Evolutionary conservation across 2,113 vertebrate genomes (phyloP).

Genomic region (Otolemur garnettii): DNA sequence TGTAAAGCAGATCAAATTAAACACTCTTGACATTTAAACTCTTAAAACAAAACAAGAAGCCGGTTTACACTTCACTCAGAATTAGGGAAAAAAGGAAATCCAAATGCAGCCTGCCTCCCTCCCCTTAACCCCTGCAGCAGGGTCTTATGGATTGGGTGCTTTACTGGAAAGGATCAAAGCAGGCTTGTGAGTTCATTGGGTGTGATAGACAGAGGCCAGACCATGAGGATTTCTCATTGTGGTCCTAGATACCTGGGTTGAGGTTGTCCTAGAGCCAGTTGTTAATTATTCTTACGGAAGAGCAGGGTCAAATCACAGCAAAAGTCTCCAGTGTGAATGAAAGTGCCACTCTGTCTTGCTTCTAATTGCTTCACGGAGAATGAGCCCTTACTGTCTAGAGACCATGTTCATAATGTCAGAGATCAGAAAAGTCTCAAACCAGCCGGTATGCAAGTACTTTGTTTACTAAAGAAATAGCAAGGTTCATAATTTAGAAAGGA

Average conservation of each 20-base stretch:
- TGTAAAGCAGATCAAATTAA: conserved; percentile 70
- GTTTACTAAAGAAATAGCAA: too few species aligned
- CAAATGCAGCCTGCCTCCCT: neutral
- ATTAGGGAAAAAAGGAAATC: neutral
- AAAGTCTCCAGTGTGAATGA: neutral
- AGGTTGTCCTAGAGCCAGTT: neutral
- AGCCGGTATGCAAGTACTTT: neutral
- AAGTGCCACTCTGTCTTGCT: neutral
- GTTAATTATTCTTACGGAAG: neutral
- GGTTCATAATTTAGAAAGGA: too few species aligned
- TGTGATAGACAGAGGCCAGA: neutral
- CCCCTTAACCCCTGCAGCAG: neutral
- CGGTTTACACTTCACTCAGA: conserved; percentile 65
- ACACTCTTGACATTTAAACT: conserved; percentile 70
- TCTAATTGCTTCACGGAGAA: neutral
- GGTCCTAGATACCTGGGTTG: neutral
- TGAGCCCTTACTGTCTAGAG: neutral
- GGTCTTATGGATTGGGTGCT: neutral
- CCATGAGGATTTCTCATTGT: neutral
- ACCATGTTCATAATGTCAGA: neutral
- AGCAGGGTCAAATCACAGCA: neutral
- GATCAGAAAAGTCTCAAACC: neutral
- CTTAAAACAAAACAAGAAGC: conserved; percentile 69
- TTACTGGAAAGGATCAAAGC: neutral
- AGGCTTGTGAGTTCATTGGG: neutral